Base-by-base conservation (phyloP, 2,797 vertebrate genomes). In the Thaleichthys pacificus region DNA sequence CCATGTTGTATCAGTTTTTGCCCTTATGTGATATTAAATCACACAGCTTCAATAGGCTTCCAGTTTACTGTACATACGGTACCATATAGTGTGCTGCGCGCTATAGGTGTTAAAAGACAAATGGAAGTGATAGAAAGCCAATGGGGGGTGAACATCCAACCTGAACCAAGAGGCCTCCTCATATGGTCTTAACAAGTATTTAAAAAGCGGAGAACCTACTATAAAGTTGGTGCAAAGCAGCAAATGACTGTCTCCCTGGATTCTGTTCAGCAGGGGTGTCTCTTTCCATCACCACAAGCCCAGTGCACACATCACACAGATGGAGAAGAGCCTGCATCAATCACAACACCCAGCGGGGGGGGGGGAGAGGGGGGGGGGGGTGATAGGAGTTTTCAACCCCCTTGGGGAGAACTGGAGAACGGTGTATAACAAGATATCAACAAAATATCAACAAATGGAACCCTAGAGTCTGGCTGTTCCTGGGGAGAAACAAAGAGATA, bases 241-340 rank as follows among this genome's bases (percentile, higher is more conserved):
- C 68, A 35, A 86, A 85, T 77, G 80, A 1, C 67, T 79, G 75
- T 77, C 84, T 87, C 81, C 79, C 81, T 76, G 73, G 75, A 88
- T 85, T 81, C 73, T 82, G 79, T 89, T 81, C 81, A 72, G 83
- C 81, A 77, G 77, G 82, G 78, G 78, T 82, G 78, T 22, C 81
- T 82, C 83, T 82, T 80, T 82, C 82, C 81, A 87, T 89, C 79
- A 84, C 84, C 77, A n/a, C 70, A 35, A 80, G 86, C 85, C 81
- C 85, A 79, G 76, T 86, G 87, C 84, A 80, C 85, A 88, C 85
- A 81, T 82, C 76, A 73, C 78, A 78, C 47, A 73, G 77, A 84
- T 0, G 42, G 35, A 70, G 79, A 80, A 79, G 73, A 77, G 71
- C 79, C 79, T 70, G 79, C 83, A 90, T 90, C 83, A 84, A 87